A percentile compares a stretch with the other conserved stretches of the same genome.
These are phyloP conservation scores for Cebidichthys violaceus DNA, from an alignment of 2,113 vertebrate species.

Conservation along the genomic window DNA sequence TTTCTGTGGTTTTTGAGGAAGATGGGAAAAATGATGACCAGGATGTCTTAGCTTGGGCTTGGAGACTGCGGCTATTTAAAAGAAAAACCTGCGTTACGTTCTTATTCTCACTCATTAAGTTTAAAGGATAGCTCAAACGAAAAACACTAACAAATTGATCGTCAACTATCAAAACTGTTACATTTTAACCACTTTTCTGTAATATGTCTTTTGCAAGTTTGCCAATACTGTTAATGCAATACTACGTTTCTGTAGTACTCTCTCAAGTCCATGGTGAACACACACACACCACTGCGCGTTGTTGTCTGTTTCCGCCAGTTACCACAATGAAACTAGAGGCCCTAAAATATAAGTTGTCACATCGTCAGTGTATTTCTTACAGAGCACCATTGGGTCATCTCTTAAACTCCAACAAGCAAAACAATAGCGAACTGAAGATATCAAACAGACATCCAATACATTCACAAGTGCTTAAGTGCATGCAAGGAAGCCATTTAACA, in stretches of 20 bases:
- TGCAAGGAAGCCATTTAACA: constrained; percentile 55
- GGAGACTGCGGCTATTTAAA: constrained; percentile 10
- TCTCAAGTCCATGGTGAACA: not conserved
- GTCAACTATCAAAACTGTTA: not conserved
- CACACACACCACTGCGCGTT: not conserved
- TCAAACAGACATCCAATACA: constrained; percentile 39
- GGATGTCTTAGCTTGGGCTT: constrained; percentile 8
- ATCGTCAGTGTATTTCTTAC: constrained; percentile 12
- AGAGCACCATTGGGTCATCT: constrained; percentile 53
- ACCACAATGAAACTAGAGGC: constrained; percentile 44
- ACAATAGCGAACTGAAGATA: constrained; percentile 39
- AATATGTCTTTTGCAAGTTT: not conserved
- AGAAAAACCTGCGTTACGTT: not conserved
- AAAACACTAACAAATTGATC: not conserved
- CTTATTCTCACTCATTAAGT: not conserved
- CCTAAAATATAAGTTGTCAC: not conserved
- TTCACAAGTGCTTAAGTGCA: constrained; percentile 54
- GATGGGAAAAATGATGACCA: constrained; percentile 46
- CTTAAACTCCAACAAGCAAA: constrained; percentile 41
- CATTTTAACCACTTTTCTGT: not conserved
- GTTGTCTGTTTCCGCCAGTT: not conserved
- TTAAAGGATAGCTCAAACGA: not conserved
- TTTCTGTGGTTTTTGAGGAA: constrained; percentile 48
- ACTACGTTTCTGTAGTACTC: not conserved
- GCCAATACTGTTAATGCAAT: not conserved